Base-by-base conservation (phyloP, 2,113 vertebrate genomes). In the Coptodon bakossiorum region DNA sequence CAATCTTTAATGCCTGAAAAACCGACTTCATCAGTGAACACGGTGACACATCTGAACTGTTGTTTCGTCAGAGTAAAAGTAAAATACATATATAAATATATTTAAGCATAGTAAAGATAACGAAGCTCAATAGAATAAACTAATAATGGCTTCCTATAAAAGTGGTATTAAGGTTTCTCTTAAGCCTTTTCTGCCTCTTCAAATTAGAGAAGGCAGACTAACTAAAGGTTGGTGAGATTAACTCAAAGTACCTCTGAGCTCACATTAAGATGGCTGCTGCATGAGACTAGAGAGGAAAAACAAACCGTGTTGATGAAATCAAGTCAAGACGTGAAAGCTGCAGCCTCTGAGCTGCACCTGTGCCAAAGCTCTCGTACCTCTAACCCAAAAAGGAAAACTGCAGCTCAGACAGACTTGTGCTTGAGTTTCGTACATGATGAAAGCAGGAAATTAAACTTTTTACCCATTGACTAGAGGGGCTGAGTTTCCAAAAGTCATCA, bases 231-330 rank as follows among this genome's bases (percentile, higher is more conserved):
- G 86, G 53, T 57, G 80, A 87, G 80, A 85, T 84, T 85, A 84
- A 61, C 80, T 61, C 43, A 40, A 61, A 68, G 56, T 48, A 50
- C 86, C 63, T 80, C 31, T 86, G 87, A 89, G 76, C 40, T 91
- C 78, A 61, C 84, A 80, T 91, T 89, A 80, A 81, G 50, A 86
- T 52, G 88, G 84, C 83, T 82, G 85, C 59, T 79, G 88, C 87
- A 80, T 86, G 66, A 90, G 19, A 73, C 57, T 22, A 54, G 45
- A 81, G 82, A 73, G 81, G 34, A 57, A 85, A 52, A 89, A 34
- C 83, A 83, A 83, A 88, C 45, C 29, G 63, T 5, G 54, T 5
- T 90, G 86, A 88, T 85, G 86, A 92, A 88, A 89, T 80, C 82
- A 68, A 86, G 82, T 86, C 48, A 7, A 61, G 54, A 82, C 7